Base-by-base conservation (phyloP, 1,140 invertebrate species). In the Conus betulinus region DNA sequence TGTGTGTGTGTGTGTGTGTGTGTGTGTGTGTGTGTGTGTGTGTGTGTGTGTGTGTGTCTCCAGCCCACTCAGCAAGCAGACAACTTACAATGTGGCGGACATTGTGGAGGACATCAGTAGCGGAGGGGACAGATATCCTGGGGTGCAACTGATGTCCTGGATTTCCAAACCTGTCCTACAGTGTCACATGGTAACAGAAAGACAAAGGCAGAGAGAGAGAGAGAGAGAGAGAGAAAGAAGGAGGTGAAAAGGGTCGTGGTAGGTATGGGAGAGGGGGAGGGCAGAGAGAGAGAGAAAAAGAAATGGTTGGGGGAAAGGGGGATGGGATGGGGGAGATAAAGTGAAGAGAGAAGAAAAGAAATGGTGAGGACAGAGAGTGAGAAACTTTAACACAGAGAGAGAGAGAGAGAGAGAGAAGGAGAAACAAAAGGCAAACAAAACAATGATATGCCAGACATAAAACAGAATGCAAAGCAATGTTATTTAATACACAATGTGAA, bases 121-220 rank as follows among this genome's bases (percentile, higher is more conserved):
- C 17, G 89, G 87, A 15, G 81, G 89, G 57, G 93, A 92, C 10
- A 87, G 51, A 1, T 88, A 90, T 51, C 89, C 87, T 10, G 93
- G 93, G 83, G 90, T 93, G 51, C 87, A 90, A 23, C 83, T 92
- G 5, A 25, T 94, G 53, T 87, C 88, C 20, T 88, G 87, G 60
- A 85, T 92, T 25, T 88, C 85, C 85, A 90, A 88, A 81, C 91
- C 91, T 13, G 91, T 93, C 11, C 88, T 94, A 20, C 92, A 93
- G 87, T 91, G 91, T 84, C 88, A 84, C 76, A 93, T 93, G 87
- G 93, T 94, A 90, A 88, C 90, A 15, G 13, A 27, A 11, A 10
- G 11, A 52, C 23, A 17, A 52, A 39, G 39, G 23, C 1, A 82
- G 51, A 52, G n/a, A 82, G 27, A 79, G 60, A 81, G 25, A 82